Conservation (phyloP, 2,797 vertebrate genomes). For the Melanotaenia pygmaea region DNA sequence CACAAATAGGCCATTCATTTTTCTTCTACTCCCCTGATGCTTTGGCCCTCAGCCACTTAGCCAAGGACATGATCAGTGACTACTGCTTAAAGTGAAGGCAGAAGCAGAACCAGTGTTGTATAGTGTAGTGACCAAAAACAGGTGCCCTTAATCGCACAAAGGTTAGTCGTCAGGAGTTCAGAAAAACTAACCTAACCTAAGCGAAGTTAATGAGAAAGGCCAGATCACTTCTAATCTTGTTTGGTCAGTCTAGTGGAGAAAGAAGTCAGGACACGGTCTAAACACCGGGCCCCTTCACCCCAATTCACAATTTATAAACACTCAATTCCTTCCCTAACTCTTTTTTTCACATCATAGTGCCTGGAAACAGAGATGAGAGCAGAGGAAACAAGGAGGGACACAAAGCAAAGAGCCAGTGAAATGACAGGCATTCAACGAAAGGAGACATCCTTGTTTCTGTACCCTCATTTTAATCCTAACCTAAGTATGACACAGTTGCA, state of each 20-base stretch:
- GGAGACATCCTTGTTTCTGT: not conserved
- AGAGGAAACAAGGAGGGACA: not conserved
- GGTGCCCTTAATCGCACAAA: not conserved
- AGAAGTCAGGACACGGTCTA: not conserved
- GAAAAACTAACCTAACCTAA: not conserved
- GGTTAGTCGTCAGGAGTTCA: not conserved
- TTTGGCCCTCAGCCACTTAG: conserved; percentile 34
- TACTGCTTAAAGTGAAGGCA: conserved; percentile 55
- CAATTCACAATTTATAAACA: not conserved
- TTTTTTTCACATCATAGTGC: not conserved
- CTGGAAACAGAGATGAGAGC: not conserved
- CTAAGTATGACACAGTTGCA: not conserved
- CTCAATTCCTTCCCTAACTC: not conserved
- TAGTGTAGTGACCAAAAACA: not conserved
- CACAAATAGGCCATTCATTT: conserved; percentile 56
- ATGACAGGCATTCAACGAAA: not conserved
- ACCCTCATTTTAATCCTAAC: not conserved
- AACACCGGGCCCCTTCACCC: not conserved
- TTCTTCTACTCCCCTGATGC: conserved; percentile 30
- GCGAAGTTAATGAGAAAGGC: not conserved
- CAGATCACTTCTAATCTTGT: not conserved
- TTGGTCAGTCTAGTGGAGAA: not conserved
- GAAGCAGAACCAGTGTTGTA: conserved; percentile 30
- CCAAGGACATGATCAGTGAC: conserved; percentile 67
- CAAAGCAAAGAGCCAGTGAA: not conserved